Percentiles rank a stretch among this genome's conserved stretches.
These are phyloP conservation scores for Dromius quadrimaculatus DNA, from an alignment of 2,888 invertebrate genomes.

Conservation along the genomic window DNA sequence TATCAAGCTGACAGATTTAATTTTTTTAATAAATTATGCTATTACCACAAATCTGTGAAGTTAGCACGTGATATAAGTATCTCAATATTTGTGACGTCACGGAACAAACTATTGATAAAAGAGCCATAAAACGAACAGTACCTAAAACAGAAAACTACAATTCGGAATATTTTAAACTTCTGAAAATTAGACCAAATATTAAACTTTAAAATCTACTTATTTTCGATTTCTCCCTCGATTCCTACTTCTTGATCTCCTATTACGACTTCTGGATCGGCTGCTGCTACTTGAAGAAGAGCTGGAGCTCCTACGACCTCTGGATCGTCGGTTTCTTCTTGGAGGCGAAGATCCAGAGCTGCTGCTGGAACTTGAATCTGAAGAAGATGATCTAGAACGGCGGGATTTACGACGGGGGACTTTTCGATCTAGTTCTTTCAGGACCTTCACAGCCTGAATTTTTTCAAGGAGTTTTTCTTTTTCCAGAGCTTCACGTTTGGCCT, in stretches of 20 bases:
- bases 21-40: too few species aligned
- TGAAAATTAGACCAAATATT: too few species aligned
- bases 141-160: too few species aligned
- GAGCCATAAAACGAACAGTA: too few species aligned
- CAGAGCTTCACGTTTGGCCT: constrained; percentile 64
- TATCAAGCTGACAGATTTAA: neutral
- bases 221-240: constrained; percentile 23
- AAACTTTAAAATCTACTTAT: neutral
- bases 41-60: too few species aligned
- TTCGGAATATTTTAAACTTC: too few species aligned
- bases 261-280: constrained; percentile 55
- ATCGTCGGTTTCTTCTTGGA: constrained; percentile 43
- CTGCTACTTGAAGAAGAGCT: constrained; percentile 55
- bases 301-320: constrained; percentile 46
- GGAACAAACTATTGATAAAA: too few species aligned
- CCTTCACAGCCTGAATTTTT: constrained; percentile 62
- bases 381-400: constrained; percentile 56
- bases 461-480: constrained; percentile 66
- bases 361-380: constrained; percentile 59
- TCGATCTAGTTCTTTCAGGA: constrained; percentile 63
- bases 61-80: too few species aligned
- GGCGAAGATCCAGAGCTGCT: constrained; percentile 55
- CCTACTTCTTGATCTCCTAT: constrained; percentile 21
- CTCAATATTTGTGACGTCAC: too few species aligned
- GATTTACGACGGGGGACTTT: constrained; percentile 53